Percentiles rank a stretch among this genome's conserved stretches.
These are phyloP conservation scores for Erannis defoliaria DNA, from an alignment of 2,888 invertebrate species.

Conservation along the genomic window DNA sequence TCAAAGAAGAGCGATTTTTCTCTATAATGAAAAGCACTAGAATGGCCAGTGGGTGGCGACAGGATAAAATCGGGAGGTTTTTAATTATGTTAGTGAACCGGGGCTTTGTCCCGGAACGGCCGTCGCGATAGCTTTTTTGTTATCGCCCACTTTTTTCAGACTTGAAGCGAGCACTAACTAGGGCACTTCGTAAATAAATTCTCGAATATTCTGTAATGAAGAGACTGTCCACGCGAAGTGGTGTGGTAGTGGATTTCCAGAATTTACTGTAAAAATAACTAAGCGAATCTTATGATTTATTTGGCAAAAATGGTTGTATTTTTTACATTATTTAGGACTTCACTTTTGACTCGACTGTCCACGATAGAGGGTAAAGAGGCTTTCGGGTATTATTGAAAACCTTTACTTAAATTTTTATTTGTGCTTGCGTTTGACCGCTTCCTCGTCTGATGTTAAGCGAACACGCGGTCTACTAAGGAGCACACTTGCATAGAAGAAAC, in stretches of 20 bases:
- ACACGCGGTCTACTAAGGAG: too few species aligned
- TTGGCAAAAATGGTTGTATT: too few species aligned
- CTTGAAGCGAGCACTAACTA: slow-evolving; percentile 59
- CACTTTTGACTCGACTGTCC: too few species aligned
- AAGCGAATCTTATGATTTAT: too few species aligned
- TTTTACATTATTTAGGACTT: too few species aligned
- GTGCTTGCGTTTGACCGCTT: too few species aligned
- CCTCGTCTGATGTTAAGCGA: too few species aligned
- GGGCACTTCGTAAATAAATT: slow-evolving; percentile 57
- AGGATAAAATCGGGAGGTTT: slow-evolving; percentile 60
- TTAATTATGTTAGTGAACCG: slow-evolving; percentile 68
- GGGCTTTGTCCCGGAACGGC: slow-evolving; percentile 55
- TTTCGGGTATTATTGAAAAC: too few species aligned
- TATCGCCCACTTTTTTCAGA: slow-evolving; percentile 58
- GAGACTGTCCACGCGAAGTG: slow-evolving; percentile 42
- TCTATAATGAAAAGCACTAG: slow-evolving; percentile 59
- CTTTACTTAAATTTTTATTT: too few species aligned
- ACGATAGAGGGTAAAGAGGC: too few species aligned
- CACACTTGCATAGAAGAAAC: too few species aligned
- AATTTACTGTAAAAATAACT: not conserved
- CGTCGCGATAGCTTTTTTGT: slow-evolving; percentile 60
- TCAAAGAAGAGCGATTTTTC: slow-evolving; percentile 51
- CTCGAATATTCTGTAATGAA: slow-evolving; percentile 42
- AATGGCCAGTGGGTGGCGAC: slow-evolving; percentile 55
- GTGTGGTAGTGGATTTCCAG: slow-evolving; percentile 40